These are phyloP conservation scores for Palloptera scutellata DNA, from an alignment of 2,888 invertebrate species.

Conservation along the genomic window DNA sequence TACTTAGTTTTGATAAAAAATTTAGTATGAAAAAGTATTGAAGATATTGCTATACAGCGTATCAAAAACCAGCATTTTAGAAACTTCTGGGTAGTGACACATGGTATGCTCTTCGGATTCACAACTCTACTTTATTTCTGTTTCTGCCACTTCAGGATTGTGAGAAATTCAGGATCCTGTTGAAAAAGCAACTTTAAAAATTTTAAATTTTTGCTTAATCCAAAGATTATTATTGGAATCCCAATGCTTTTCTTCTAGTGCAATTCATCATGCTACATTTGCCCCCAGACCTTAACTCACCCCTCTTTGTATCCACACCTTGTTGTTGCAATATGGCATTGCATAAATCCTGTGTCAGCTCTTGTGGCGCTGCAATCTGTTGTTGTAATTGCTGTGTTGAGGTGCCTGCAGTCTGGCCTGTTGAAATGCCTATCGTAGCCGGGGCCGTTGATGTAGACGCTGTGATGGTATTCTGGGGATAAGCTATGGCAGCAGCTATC, in stretches of 20 bases:
- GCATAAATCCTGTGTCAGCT: slow-evolving; percentile 63
- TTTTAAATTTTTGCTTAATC: too few species aligned
- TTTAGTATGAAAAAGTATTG: too few species aligned
- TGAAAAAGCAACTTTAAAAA: too few species aligned
- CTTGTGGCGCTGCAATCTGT: slow-evolving; percentile 60
- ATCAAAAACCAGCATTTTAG: too few species aligned
- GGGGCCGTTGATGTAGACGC: slow-evolving; percentile 47
- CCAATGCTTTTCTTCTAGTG: not conserved
- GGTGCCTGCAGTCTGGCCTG: slow-evolving; percentile 5
- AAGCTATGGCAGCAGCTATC: slow-evolving; percentile 52
- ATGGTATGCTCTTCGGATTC: too few species aligned
- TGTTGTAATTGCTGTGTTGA: slow-evolving; percentile 44
- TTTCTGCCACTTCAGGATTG: too few species aligned
- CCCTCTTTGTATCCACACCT: slow-evolving; percentile 57
- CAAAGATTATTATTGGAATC: not conserved
- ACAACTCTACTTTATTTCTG: too few species aligned
- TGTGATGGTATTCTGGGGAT: slow-evolving; percentile 53
- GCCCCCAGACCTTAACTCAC: slow-evolving; percentile 43
- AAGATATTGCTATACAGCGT: too few species aligned
- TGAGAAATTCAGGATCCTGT: too few species aligned
- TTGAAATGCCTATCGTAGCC: slow-evolving; percentile 33
- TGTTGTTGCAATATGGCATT: slow-evolving; percentile 64
- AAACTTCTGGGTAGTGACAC: too few species aligned
- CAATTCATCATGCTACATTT: not conserved
- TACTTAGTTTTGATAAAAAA: too few species aligned